Base-by-base conservation (phyloP, 2,888 invertebrate species). In the Aphidoletes aphidimyza region DNA sequence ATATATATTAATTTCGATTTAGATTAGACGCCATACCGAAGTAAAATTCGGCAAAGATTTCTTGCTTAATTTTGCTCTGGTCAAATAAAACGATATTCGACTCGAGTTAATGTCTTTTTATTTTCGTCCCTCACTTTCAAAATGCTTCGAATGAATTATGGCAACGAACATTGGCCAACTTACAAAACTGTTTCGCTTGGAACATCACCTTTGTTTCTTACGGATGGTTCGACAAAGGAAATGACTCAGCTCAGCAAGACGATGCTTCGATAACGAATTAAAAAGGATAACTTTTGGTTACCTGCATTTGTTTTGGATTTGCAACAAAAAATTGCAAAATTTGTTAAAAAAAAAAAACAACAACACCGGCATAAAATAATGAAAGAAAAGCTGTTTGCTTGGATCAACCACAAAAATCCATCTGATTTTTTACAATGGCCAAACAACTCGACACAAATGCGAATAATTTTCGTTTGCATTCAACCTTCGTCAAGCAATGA, bases 1-100 rank as follows among this genome's bases (percentile, higher is more conserved):
- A 34, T 69, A 30, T 26, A 69, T 69, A 69, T 69, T 26, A 69
- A 30, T 69, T 69, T 69, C 30, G 69, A 30, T n/a, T n/a, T 30
- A 69, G 69, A 69, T 69, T 69, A 69, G 69, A 69, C 30, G 69
- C 69, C 69, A 69, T 69, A 69, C 69, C 69, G 69, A 30, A 30
- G n/a, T 30, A 69, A 69, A 69, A n/a, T n/a, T 69, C 69, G n/a
- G 26, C 69, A 30, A 69, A 14, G 11, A 30, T 69, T 69, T 69
- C 30, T 30, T 69, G 26, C 26, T 3, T 6, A 1, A 1, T 54
- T 26, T 54, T 14, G 14, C 1, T 69, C 30, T n/a, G 26, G 3
- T 14, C 30, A 69, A 30, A 30, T 1, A 14, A 30, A 30, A 69
- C 2, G 17, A 47, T 19, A 47, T 39, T 39, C 11, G 5, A 39